These are phyloP conservation scores for Trachemys scripta DNA, from an alignment of 2,113 vertebrate genomes.

Conservation along the genomic window DNA sequence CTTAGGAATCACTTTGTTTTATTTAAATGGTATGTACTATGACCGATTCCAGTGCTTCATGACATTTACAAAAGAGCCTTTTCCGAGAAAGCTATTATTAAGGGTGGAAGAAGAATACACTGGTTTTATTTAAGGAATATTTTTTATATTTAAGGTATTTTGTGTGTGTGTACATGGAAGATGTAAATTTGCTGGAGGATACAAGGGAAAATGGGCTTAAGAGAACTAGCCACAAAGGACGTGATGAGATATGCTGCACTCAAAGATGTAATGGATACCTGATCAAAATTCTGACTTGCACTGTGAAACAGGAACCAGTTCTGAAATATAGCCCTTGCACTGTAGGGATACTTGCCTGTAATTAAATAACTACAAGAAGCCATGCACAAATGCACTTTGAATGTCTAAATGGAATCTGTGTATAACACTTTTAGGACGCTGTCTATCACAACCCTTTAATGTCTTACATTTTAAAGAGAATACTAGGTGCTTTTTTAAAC, in stretches of 20 bases:
- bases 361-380: background rate
- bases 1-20: slow-evolving; percentile 67
- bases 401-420: background rate
- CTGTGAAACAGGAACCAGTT: accelerated
- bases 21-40: slow-evolving; percentile 61
- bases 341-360: background rate
- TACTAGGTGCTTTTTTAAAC: background rate
- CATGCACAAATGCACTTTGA: background rate
- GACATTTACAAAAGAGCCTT: slow-evolving; percentile 72
- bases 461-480: background rate
- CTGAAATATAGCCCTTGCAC: background rate
- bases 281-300: accelerated
- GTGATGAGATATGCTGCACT: background rate
- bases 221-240: background rate
- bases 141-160: background rate
- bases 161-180: accelerated
- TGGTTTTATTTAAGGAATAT: background rate
- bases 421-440: background rate
- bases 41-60: slow-evolving; percentile 60
- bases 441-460: background rate
- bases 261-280: accelerated
- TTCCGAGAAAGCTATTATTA: slow-evolving; percentile 3
- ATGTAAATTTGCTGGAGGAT: background rate
- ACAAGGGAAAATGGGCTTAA: background rate
- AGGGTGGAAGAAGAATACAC: background rate